A percentile compares a stretch with the other conserved stretches of the same genome.
phyloP scores from a whole-genome alignment of 2,888 invertebrate genomes.

The Apotomis turbidana region DNA sequence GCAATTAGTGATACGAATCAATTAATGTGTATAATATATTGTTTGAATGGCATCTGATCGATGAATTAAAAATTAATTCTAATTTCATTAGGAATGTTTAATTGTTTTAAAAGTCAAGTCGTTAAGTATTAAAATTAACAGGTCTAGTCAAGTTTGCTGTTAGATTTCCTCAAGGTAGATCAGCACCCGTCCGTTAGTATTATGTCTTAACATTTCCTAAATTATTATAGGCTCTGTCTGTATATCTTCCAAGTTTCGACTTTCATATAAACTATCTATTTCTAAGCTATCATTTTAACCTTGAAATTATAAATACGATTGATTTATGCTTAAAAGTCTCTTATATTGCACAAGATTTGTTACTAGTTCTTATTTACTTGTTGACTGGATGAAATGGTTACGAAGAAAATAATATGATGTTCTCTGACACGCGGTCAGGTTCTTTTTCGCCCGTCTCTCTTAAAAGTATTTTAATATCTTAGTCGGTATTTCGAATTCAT shows the following conservation, averaged over 20 bases:
- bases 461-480: no score
- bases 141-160: conserved; percentile 52
- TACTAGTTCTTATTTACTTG: no score
- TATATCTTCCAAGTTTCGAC: conserved; percentile 17
- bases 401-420: no score
- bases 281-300: no score
- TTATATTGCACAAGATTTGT: no score
- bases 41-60: conserved; percentile 26
- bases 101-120: conserved; percentile 8
- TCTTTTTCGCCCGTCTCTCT: no score
- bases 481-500: no score
- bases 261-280: conserved; percentile 5
- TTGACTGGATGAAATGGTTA: no score
- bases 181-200: conserved; percentile 76
- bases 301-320: no score
- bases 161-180: conserved; percentile 58
- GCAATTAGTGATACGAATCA: neutral
- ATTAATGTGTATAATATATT: neutral
- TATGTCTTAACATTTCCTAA: conserved; percentile 47
- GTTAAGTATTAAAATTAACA: neutral
- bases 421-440: no score
- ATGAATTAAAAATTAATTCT: conserved; percentile 20
- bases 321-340: no score
- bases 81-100: conserved; percentile 13
- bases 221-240: conserved; percentile 5